A percentile compares a stretch with the other conserved stretches of the same genome.
These are phyloP conservation scores for Meleagris gallopavo DNA, from an alignment of 2,113 vertebrate species.

Conservation along the genomic window DNA sequence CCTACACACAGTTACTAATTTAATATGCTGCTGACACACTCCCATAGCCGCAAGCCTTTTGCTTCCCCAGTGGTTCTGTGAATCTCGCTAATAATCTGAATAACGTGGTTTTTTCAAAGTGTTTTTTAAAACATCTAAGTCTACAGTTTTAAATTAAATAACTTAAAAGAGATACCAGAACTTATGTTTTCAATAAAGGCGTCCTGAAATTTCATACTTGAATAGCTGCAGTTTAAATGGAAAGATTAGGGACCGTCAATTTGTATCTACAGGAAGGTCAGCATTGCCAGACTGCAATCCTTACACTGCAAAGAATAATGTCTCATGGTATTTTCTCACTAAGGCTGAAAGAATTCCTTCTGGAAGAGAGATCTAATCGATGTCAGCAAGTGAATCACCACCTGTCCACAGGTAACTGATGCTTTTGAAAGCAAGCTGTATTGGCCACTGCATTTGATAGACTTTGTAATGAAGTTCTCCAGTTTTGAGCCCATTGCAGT, in stretches of 20 bases:
- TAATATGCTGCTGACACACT: conserved; percentile 55
- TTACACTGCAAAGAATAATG: not conserved
- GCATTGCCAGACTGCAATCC: not conserved
- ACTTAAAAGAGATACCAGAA: not conserved
- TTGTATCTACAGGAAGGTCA: not conserved
- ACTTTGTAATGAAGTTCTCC: not conserved
- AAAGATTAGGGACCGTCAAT: not conserved
- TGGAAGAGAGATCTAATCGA: not conserved
- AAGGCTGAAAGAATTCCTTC: conserved; percentile 2
- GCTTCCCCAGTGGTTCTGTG: not conserved
- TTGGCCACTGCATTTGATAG: not conserved
- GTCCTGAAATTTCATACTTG: not conserved
- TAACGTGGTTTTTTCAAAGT: not conserved
- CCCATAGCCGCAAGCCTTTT: not conserved
- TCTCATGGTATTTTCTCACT: not conserved
- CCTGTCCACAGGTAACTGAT: not conserved
- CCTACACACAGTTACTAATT: conserved; percentile 58
- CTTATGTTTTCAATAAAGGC: not conserved
- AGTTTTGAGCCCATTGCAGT: not conserved
- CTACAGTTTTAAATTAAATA: not conserved
- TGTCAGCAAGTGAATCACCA: conserved; percentile 27
- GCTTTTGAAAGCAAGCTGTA: conserved; percentile 19
- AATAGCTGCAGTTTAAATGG: not conserved
- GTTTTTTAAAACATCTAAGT: not conserved
- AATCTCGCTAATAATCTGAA: not conserved